Conservation (phyloP, 2,888 invertebrate genomes). For the Silvanus unidentatus region DNA sequence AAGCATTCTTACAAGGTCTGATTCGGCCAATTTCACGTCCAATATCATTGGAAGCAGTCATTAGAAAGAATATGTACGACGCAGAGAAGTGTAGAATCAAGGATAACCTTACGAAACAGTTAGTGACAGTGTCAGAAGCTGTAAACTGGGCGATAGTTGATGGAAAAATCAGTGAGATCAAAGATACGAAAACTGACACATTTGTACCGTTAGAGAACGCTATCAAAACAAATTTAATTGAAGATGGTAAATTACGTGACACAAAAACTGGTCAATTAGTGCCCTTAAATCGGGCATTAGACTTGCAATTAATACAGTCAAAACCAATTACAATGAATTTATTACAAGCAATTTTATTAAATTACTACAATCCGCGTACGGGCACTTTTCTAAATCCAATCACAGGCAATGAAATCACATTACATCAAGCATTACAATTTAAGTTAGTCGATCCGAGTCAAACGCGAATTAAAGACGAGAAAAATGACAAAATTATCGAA, state of each 20-base stretch:
- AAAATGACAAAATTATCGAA: constrained; percentile 59
- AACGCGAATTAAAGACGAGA: constrained; percentile 68
- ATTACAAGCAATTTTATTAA: constrained; percentile 67
- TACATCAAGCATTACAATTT: constrained; percentile 67
- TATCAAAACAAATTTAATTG: constrained; percentile 61
- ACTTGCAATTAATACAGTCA: constrained; percentile 65
- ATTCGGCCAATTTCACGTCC: constrained; percentile 64
- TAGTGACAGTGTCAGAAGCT: constrained; percentile 68
- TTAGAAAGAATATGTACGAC: constrained; percentile 65
- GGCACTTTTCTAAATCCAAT: constrained; percentile 73
- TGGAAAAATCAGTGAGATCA: constrained; percentile 73
- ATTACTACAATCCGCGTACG: constrained; percentile 68
- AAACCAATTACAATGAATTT: constrained; percentile 63
- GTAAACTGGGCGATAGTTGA: constrained; percentile 75
- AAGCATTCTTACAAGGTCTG: constrained; percentile 65
- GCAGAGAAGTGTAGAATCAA: constrained; percentile 62
- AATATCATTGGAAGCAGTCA: constrained; percentile 72
- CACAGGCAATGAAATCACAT: constrained; percentile 65
- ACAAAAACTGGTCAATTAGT: constrained; percentile 65
- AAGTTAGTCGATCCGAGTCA: constrained; percentile 67
- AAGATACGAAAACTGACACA: constrained; percentile 66
- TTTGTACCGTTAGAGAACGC: constrained; percentile 72
- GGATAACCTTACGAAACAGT: constrained; percentile 66
- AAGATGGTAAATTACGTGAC: constrained; percentile 66
- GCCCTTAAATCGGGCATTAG: constrained; percentile 64